Evolutionary conservation across 2,113 vertebrate species (phyloP), one percentile per base, ranked within the genome.

Genomic region (Aphyosemion australe): DNA sequence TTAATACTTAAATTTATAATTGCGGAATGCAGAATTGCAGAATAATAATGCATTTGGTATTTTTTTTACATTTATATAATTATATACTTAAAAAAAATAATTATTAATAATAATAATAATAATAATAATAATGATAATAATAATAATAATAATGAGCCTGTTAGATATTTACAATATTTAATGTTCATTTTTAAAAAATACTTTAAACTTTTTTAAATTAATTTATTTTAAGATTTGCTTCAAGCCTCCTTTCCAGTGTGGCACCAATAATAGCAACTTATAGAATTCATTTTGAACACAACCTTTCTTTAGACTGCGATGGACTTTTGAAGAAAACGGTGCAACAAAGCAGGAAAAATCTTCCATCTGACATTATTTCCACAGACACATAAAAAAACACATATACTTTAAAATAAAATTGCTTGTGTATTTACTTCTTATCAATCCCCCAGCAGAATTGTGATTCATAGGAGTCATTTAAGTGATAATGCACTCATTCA

Each of bases 381-480:
- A 37, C 70, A 3, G 55, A 66, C 65, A 84, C 57, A 87, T 79
- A 86, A 87, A 86, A 87, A 86, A 84, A 79, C 71, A 84, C 82
- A 78, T 71, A 79, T 83, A 81, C 72, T 78, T 84, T 88, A 82
- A 86, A 87, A 87, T 84, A 70, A 84, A 87, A 82, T 83, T 84
- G 87, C 83, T 89, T 72, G 81, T 78, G 76, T 82, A 93, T 95
- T 95, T 79, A 48, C 84, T 67, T 80, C 95, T 98, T 98, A 98
- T 97, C 95, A 94, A 93, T 89, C 90, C 91, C 88, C 92, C 80
- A 89, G 95, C 95, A 96, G 95, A 94, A 95, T 95, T 95, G 95
- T 96, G 96, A 98, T 96, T 97, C 96, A 97, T 96, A 95, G 96
- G 93, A 94, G 93, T 95, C 94, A 96, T 98, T 97, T 96, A 95